Base-by-base conservation (phyloP, 1,140 invertebrate species). In the Sitophilus oryzae region DNA sequence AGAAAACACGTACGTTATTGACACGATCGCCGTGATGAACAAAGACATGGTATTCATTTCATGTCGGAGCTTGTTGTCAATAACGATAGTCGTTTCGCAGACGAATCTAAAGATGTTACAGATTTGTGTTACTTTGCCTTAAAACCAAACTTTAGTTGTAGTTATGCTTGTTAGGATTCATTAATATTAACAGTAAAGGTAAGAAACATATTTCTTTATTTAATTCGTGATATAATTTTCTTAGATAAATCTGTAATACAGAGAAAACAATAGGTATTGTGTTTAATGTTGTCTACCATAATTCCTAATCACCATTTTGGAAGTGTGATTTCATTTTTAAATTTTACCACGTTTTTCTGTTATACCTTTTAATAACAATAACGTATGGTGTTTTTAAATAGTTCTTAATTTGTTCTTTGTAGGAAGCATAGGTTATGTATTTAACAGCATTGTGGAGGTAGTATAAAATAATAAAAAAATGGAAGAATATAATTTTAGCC, bases 401-500 rank as follows among this genome's bases (percentile, higher is more conserved):
- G n/a, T n/a, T n/a, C n/a, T n/a, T n/a, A n/a, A n/a, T n/a, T n/a
- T n/a, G n/a, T n/a, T 35, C 36, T 19, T 42, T 42, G n/a, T 21
- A 42, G 40, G 18, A 9, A 21, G 2, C 10, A 1, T 42, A 42
- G 40, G 40, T 42, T 42, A 42, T 42, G 40, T 19, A 18, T 42
- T 42, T 42, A 30, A 6, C 5, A 5, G 11, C 5, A 6, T 30
- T 30, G 5, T 30, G 25, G 25, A 30, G 25, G 25, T 30, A 30
- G 25, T 30, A 30, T 30, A 6, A 6, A 30, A 6, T 30, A 30
- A 6, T 30, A 40, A 5, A 8, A 25, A 30, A 36, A 62, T 62
- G 61, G 58, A 50, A 23, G 61, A 62, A 43, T 62, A 51, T 37
- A 56, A 58, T 37, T 51, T 57, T 11, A 51, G 41, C 41, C 30